These are phyloP conservation scores for Ochropleura leucogaster DNA, from an alignment of 2,888 invertebrate species.

Conservation along the genomic window DNA sequence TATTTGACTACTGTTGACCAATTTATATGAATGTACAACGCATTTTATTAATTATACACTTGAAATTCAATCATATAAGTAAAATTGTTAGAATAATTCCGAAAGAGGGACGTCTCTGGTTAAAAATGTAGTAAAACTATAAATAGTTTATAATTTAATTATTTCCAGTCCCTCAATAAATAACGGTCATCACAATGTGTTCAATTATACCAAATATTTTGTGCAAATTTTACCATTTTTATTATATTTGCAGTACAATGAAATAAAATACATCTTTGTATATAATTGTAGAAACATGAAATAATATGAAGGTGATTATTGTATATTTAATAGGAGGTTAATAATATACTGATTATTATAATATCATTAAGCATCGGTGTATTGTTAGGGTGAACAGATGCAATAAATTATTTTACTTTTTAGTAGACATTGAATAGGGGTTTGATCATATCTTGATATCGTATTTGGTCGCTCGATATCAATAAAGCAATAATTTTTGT, in stretches of 20 bases:
- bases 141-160: slow-evolving; percentile 31
- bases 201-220: slow-evolving; percentile 87
- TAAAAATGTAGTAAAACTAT: slow-evolving; percentile 20
- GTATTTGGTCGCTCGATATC: slow-evolving; percentile 54
- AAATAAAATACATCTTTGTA: slow-evolving; percentile 72
- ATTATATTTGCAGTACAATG: slow-evolving; percentile 73
- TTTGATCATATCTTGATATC: slow-evolving; percentile 67
- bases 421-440: slow-evolving; percentile 55
- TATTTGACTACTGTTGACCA: slow-evolving; percentile 41
- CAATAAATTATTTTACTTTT: slow-evolving; percentile 65
- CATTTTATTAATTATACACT: slow-evolving; percentile 46
- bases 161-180: slow-evolving; percentile 58
- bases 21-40: slow-evolving; percentile 34
- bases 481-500: slow-evolving; percentile 63
- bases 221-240: slow-evolving; percentile 78
- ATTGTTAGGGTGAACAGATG: slow-evolving; percentile 62
- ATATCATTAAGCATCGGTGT: slow-evolving; percentile 64
- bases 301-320: slow-evolving; percentile 66
- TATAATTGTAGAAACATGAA: slow-evolving; percentile 72
- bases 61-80: slow-evolving; percentile 17
- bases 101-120: not conserved
- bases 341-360: slow-evolving; percentile 62
- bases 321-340: slow-evolving; percentile 69
- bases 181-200: slow-evolving; percentile 86
- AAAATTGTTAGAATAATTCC: not conserved